A percentile compares a stretch with the other conserved stretches of the same genome.
Evolutionary conservation across 2,113 vertebrate species (phyloP).

Genomic region (Ailurus styani): DNA sequence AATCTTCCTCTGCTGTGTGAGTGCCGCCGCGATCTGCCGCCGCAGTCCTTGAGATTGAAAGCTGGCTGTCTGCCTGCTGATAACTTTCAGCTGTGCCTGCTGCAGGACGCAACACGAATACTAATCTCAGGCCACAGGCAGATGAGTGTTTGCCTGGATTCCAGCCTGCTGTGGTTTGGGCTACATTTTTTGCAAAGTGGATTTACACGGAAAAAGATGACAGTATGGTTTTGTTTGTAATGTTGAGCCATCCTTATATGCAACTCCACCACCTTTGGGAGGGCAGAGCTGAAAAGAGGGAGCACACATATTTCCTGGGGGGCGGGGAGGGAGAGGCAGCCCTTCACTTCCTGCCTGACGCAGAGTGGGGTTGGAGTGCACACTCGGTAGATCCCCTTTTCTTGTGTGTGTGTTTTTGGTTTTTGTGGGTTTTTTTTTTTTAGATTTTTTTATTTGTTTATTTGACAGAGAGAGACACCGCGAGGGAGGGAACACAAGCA

Average conservation of each 20-base stretch:
- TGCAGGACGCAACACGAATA: not conserved
- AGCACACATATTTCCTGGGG: not conserved
- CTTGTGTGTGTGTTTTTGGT: too few relatives aligned
- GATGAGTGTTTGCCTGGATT: not conserved
- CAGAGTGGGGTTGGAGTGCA: not conserved
- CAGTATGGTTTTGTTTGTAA: not conserved
- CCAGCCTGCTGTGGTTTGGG: not conserved
- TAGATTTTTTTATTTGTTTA: too few relatives aligned
- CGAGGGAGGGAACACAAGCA: too few relatives aligned
- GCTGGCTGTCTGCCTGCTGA: slow-evolving; percentile 14
- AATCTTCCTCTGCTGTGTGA: not conserved
- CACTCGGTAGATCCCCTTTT: not conserved
- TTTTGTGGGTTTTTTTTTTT: too few relatives aligned
- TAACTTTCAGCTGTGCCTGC: not conserved
- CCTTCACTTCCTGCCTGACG: too few relatives aligned
- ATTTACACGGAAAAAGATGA: not conserved
- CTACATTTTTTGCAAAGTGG: not conserved
- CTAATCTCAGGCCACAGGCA: not conserved
- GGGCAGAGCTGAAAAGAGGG: not conserved
- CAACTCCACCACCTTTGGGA: not conserved
- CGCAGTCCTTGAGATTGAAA: not conserved
- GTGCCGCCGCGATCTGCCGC: not conserved
- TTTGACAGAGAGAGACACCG: too few relatives aligned
- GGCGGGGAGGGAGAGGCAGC: too few relatives aligned
- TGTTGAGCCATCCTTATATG: not conserved